These are phyloP conservation scores for Setophaga coronata DNA, from an alignment of 2,113 vertebrate genomes.

Conservation along the genomic window DNA sequence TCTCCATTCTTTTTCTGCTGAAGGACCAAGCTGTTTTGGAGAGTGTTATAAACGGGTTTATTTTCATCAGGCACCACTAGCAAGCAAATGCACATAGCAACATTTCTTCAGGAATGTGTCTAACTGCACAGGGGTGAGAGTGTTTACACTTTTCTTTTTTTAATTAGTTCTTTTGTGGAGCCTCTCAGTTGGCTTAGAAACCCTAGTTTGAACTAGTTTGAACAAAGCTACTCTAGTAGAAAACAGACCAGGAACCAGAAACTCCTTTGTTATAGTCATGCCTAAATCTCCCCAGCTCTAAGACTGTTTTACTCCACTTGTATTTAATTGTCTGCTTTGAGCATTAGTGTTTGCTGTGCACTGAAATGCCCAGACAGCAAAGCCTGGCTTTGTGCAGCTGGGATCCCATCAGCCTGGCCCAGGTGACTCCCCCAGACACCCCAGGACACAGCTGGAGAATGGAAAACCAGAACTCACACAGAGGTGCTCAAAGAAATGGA, in stretches of 20 bases:
- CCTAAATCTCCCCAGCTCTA: neutral
- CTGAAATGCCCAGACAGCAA: neutral
- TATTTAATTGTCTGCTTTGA: neutral
- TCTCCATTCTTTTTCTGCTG: neutral
- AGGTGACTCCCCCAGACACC: neutral
- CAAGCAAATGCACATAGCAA: neutral
- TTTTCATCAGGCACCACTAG: neutral
- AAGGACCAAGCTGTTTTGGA: neutral
- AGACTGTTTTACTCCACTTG: neutral
- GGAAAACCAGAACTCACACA: fast-evolving
- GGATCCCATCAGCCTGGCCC: neutral
- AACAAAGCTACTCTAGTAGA: neutral
- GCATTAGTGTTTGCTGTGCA: neutral
- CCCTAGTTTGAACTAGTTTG: neutral
- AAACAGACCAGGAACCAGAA: neutral
- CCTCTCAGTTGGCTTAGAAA: neutral
- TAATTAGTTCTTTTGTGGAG: neutral
- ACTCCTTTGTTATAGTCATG: neutral
- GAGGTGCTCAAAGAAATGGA: neutral
- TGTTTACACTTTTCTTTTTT: neutral
- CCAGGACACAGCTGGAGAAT: neutral
- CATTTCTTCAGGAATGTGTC: neutral
- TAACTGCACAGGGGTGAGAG: neutral
- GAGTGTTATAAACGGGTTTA: neutral
- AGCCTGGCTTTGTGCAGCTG: neutral